Evolutionary conservation across 2,888 invertebrate species (phyloP).

Genomic region (Thera britannica): DNA sequence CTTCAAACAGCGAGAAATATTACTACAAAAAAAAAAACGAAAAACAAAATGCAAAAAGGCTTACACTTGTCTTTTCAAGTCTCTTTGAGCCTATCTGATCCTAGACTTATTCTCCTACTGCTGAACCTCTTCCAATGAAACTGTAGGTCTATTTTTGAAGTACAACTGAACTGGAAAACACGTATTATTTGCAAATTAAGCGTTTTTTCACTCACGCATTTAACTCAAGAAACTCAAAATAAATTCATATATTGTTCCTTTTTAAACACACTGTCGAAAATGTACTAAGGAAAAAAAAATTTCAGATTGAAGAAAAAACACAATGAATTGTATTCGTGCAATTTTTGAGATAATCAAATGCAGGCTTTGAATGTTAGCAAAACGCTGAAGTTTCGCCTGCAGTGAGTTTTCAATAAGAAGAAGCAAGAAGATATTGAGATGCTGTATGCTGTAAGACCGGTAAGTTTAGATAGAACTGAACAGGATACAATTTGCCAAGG

Average conservation of each 20-base stretch:
- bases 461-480: conserved; percentile 46
- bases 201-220: not conserved
- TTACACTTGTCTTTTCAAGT: too few species aligned
- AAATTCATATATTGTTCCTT: not conserved
- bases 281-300: conserved; percentile 3
- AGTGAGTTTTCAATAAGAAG: conserved; percentile 41
- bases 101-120: too few species aligned
- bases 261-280: not conserved
- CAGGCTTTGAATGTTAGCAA: conserved; percentile 10
- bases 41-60: too few species aligned
- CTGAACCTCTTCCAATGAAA: not conserved
- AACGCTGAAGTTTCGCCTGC: conserved; percentile 1
- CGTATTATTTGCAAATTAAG: not conserved
- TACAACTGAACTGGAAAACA: not conserved
- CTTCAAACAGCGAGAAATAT: too few species aligned
- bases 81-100: too few species aligned
- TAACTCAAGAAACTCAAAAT: too few species aligned
- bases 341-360: conserved; percentile 15
- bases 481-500: too few species aligned
- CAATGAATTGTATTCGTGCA: conserved; percentile 24
- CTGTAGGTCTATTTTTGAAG: not conserved
- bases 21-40: too few species aligned
- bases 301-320: conserved; percentile 26
- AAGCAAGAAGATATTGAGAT: conserved; percentile 57
- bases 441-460: conserved; percentile 81